Percentiles rank a stretch among this genome's conserved stretches.
These are phyloP conservation scores for Hydraecia micacea DNA, from an alignment of 2,888 invertebrate genomes.

Conservation along the genomic window DNA sequence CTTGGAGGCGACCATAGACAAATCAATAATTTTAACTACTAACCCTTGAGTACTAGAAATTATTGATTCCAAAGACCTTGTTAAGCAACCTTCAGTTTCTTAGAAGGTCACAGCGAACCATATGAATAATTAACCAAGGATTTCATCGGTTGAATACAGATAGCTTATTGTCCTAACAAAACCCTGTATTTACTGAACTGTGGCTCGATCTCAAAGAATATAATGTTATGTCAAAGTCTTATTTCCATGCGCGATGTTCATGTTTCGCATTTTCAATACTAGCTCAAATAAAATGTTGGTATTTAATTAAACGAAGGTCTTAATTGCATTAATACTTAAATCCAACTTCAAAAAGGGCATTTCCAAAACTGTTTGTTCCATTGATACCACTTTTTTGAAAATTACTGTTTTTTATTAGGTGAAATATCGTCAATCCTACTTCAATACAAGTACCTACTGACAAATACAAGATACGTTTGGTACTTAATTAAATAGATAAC, in stretches of 20 bases:
- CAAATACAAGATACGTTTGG: slow-evolving; percentile 20
- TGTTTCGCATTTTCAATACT: not conserved
- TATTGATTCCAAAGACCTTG: slow-evolving; percentile 21
- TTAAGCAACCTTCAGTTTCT: slow-evolving; percentile 29
- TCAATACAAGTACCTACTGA: slow-evolving; percentile 7
- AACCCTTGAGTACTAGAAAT: not conserved
- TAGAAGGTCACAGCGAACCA: slow-evolving; percentile 22
- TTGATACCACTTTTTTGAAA: not conserved
- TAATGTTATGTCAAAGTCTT: not conserved
- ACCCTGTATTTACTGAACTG: not conserved
- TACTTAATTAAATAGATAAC: slow-evolving; percentile 47
- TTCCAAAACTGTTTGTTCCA: not conserved
- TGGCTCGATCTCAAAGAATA: not conserved
- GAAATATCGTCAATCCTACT: not conserved
- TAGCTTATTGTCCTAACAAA: not conserved
- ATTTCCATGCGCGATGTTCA: slow-evolving; percentile 9
- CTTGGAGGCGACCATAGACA: slow-evolving; percentile 30
- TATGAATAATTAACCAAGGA: slow-evolving; percentile 8
- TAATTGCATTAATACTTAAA: not conserved
- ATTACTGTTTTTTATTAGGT: not conserved
- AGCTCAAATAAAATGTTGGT: not conserved
- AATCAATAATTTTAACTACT: slow-evolving; percentile 52
- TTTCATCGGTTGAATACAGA: slow-evolving; percentile 4
- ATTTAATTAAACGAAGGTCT: not conserved
- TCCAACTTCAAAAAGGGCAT: not conserved